phyloP scores from a whole-genome alignment of 2,888 invertebrate genomes.

The Miltochrista miniata region DNA sequence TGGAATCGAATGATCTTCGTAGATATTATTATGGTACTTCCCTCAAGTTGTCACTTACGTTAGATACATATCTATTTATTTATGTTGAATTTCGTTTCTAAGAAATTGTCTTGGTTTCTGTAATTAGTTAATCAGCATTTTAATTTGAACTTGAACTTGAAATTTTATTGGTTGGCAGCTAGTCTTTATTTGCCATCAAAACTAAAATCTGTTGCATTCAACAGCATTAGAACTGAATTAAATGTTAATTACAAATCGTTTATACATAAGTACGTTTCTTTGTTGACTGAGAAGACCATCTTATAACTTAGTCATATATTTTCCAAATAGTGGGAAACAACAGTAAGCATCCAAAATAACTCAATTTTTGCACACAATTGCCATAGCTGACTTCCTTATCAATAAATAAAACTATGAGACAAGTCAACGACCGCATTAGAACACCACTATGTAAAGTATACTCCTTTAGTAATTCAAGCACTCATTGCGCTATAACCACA shows the following conservation, averaged over 20 bases:
- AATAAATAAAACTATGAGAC: too few relatives aligned
- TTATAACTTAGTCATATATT: too few relatives aligned
- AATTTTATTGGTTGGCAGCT: too few relatives aligned
- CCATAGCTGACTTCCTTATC: neutral
- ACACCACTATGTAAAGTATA: conserved; percentile 18
- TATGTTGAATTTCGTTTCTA: conserved; percentile 26
- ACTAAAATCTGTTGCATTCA: too few relatives aligned
- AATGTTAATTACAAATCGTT: too few relatives aligned
- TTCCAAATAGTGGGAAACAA: too few relatives aligned
- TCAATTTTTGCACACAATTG: conserved; percentile 6
- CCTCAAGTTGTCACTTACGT: conserved; percentile 38
- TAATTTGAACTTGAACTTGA: too few relatives aligned
- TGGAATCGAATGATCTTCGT: conserved; percentile 46
- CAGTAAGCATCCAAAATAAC: neutral
- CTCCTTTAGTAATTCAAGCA: conserved; percentile 25
- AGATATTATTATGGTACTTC: conserved; percentile 42
- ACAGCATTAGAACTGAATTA: too few relatives aligned
- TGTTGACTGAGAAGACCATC: too few relatives aligned
- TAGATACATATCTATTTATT: conserved; percentile 18
- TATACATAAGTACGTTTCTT: too few relatives aligned
- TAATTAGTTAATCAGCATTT: too few relatives aligned
- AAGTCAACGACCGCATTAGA: conserved; percentile 1
- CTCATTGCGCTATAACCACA: conserved; percentile 23
- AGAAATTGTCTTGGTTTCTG: neutral
- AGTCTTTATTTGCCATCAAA: too few relatives aligned